Conservation (phyloP, 2,888 invertebrate genomes). For the Pheosia tremula region DNA sequence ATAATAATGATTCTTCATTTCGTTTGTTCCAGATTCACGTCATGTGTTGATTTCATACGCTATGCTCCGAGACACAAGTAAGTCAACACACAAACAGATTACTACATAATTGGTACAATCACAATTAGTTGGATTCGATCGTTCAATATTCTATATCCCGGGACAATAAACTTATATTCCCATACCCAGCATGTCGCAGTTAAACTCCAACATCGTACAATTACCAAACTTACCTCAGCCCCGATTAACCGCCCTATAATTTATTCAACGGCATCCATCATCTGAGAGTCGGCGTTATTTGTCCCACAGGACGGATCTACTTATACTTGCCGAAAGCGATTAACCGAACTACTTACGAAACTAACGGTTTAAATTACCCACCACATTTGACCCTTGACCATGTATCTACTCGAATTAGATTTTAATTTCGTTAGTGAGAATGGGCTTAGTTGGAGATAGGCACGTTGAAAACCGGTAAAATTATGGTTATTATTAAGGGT, state of each 20-base stretch:
- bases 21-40: conserved; percentile 77
- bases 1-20: background rate
- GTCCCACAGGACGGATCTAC: conserved; percentile 53
- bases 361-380: conserved; percentile 41
- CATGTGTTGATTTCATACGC: conserved; percentile 79
- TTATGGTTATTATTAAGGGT: too few relatives aligned
- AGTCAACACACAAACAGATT: conserved; percentile 43
- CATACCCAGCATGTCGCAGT: conserved; percentile 27
- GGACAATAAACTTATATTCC: background rate
- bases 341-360: conserved; percentile 46
- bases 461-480: too few relatives aligned
- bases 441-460: conserved; percentile 4
- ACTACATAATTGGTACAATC: conserved; percentile 3
- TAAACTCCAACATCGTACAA: conserved; percentile 40
- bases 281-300: conserved; percentile 52
- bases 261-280: conserved; percentile 70
- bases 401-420: conserved; percentile 14
- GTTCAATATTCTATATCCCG: background rate
- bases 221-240: conserved; percentile 49
- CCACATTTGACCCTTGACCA: conserved; percentile 25
- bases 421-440: conserved; percentile 17
- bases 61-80: conserved; percentile 77
- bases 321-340: conserved; percentile 62
- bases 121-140: too few relatives aligned
- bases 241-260: conserved; percentile 60